Conservation (phyloP, 2,797 vertebrate species). For the Linurgus olivaceus region DNA sequence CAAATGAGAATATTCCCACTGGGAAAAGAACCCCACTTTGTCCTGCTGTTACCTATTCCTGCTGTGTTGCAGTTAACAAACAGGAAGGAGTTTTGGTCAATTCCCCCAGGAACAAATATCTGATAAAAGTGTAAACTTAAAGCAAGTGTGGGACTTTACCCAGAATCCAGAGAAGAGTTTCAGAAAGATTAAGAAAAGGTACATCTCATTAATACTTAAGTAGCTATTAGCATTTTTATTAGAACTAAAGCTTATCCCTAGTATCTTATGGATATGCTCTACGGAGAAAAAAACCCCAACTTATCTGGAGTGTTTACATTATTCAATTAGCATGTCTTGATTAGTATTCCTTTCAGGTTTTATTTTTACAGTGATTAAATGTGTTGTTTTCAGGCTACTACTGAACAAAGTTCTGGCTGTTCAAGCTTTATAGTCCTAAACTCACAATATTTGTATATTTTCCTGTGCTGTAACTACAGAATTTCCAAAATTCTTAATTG, state of each 20-base stretch:
- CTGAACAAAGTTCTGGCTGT: not conserved
- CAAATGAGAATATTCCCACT: not conserved
- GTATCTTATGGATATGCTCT: not conserved
- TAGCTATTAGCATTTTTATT: not conserved
- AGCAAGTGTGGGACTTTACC: not conserved
- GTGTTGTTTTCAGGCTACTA: not conserved
- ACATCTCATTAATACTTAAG: not conserved
- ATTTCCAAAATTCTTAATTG: not conserved
- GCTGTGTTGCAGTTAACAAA: not conserved
- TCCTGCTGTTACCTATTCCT: not conserved
- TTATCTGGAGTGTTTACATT: not conserved
- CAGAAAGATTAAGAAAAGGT: not conserved
- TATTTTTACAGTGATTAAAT: not conserved
- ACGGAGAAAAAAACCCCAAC: rapidly evolving
- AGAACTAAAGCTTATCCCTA: not conserved
- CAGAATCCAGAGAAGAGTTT: not conserved
- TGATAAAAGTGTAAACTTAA: not conserved
- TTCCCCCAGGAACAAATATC: not conserved
- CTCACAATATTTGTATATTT: not conserved
- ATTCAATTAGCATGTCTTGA: not conserved
- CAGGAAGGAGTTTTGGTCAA: not conserved
- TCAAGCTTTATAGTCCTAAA: not conserved
- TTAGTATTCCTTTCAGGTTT: not conserved
- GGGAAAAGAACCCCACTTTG: not conserved
- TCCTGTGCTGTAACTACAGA: not conserved